Evolutionary conservation across 1,140 invertebrate species (phyloP), one percentile per base, ranked within the genome.

Genomic region (Drosophila kepulauana): DNA sequence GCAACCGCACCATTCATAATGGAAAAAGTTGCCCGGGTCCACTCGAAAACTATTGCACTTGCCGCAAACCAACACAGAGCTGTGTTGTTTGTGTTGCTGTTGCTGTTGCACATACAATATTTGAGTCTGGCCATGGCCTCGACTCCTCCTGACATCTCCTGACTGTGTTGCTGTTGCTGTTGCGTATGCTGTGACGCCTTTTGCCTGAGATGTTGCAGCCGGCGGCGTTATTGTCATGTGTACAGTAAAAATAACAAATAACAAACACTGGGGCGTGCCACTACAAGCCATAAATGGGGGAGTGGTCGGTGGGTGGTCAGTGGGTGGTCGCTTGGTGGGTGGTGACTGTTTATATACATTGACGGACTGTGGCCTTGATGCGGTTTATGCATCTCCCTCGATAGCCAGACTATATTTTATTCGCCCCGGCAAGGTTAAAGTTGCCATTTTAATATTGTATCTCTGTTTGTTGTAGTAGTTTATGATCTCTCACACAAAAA

Each of bases 1-100:
- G 85, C 86, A 89, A 85, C 86, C 85, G 86, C 86, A 90, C 86
- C 86, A 90, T 89, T 88, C 86, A 89, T 89, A 89, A 89, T 89
- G 85, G 85, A 89, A 89, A 89, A 89, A 89, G 85, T 89, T 89
- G 78, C 69, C 62, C 64, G 48, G 74, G 64, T 61, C 82, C 85
- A 89, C 85, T 88, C 78, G 75, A 88, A 25, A 88, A 72, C 78
- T 89, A 88, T 81, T 89, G 85, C 85, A 84, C 80, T 85, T 81
- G 78, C 81, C 67, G 67, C 64, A 66, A 63, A 62, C 61, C 30
- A 49, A 38, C 28, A 11, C 35, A 38, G 11, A 58, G 11, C 20
- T 25, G 35, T 10, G 35, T 10, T 38, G 35, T 3, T 38, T 8
- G 2, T 38, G 35, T 10, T 38, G 35, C 35, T 38, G 35, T 3